Percentiles rank a stretch among this genome's conserved stretches.
Evolutionary conservation across 1,140 invertebrate species (phyloP).

Genomic region (Lamellibrachia luymesi): DNA sequence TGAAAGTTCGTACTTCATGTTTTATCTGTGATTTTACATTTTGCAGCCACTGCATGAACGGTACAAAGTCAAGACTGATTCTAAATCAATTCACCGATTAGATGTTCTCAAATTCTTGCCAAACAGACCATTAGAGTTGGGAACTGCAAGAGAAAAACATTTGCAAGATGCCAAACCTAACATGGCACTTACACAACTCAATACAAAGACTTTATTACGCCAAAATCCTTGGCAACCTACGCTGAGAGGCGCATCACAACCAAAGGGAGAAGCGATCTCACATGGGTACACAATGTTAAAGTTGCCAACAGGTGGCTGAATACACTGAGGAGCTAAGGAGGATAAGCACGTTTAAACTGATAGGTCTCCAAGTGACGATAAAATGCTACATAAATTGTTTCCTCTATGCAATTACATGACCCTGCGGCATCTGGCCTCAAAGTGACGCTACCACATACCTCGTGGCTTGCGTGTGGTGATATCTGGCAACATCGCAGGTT

Average conservation of each 20-base stretch:
- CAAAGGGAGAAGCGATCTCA: too few relatives aligned
- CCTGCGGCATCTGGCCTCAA: not conserved
- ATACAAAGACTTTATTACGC: not conserved
- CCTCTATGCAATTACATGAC: not conserved
- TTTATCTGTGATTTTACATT: not conserved
- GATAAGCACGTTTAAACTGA: not conserved
- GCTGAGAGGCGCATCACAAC: too few relatives aligned
- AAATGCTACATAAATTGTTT: not conserved
- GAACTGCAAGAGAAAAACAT: not conserved
- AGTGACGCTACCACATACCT: not conserved
- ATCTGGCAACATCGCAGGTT: not conserved
- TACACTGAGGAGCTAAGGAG: not conserved
- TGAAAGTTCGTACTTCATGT: not conserved
- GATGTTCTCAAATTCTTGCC: not conserved
- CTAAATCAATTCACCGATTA: not conserved
- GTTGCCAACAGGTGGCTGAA: not conserved
- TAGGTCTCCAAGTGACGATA: not conserved
- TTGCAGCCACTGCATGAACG: not conserved
- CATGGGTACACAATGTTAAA: not conserved
- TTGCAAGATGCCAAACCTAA: not conserved
- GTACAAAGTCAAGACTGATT: not conserved
- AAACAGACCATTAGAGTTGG: not conserved
- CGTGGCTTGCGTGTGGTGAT: not conserved
- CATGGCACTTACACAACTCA: not conserved
- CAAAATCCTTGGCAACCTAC: not conserved